Evolutionary conservation across 1,140 invertebrate genomes (phyloP), one percentile per base, ranked within the genome.

Genomic region (Phymorhynchus buccinoides): DNA sequence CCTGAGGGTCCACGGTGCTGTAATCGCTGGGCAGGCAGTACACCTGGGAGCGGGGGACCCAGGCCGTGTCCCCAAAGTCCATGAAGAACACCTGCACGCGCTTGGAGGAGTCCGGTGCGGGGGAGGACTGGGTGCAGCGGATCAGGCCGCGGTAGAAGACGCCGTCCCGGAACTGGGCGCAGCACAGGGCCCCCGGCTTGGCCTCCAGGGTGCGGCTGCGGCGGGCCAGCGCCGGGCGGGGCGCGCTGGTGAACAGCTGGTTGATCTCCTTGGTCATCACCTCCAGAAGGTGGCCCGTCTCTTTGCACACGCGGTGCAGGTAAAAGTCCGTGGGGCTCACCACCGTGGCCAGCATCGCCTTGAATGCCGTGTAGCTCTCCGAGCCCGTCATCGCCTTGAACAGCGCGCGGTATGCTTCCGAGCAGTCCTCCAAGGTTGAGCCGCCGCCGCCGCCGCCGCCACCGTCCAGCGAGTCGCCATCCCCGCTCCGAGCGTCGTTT

Each of bases 51-150:
- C 77, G 75, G 35, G 86, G 77, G 14, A 90, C 39, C 78, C 85
- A 85, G 71, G 89, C 89, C 6, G 68, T 75, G 79, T 90, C 85
- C 18, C 89, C 89, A 84, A 87, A 90, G 82, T 90, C 89, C 22
- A 90, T 62, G 48, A 87, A 90, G 66, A 89, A 88, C 14, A 88
- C 87, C 37, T 84, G 52, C 22, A 84, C 39, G 39, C 32, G n/a
- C 27, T 39, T 66, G 22, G 3, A 32, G 4, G 39, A 77, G 18
- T 16, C 48, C 16, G 16, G 7, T 56, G 80, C 18, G 2, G 12
- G 7, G 3, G 66, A 52, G 30, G 41, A 27, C 0, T 35, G 4
- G 1, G 88, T 37, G 68, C 84, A 79, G 3, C 79, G 30, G 22
- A 89, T 71, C 3, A 86, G 66, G 7, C 83, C 87, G 27, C 89